phyloP scores from a whole-genome alignment of 2,113 vertebrate species.

The Sylvia atricapilla region DNA sequence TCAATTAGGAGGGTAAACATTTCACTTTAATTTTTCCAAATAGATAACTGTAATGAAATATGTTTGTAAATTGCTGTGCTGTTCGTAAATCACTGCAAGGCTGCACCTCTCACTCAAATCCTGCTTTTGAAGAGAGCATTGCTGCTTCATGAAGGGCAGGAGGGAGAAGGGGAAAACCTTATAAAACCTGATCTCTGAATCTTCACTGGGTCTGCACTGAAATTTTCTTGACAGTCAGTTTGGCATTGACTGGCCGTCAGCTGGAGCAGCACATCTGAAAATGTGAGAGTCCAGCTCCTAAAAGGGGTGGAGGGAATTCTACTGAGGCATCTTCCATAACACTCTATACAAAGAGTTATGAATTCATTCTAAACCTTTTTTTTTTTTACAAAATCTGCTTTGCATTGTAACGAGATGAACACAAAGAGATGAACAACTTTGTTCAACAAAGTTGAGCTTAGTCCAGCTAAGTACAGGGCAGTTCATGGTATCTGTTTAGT shows the following conservation, averaged over 20 bases:
- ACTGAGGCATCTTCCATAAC: not conserved
- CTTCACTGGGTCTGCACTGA: not conserved
- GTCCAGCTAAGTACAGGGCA: not conserved
- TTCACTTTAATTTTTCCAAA: conserved; percentile 36
- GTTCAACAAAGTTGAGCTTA: too few relatives aligned
- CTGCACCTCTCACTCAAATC: not conserved
- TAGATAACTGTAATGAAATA: conserved; percentile 42
- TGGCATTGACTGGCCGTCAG: conserved; percentile 1
- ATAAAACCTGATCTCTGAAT: not conserved
- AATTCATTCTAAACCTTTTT: not conserved
- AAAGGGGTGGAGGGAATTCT: not conserved
- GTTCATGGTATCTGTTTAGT: not conserved
- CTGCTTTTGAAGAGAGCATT: not conserved
- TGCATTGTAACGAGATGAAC: not conserved
- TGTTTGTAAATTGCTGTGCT: conserved; percentile 19
- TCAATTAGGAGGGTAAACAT: conserved; percentile 52
- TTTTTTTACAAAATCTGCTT: not conserved
- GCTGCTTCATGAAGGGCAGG: not conserved
- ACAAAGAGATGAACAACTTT: not conserved
- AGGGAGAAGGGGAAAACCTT: not conserved
- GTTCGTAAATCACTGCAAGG: conserved; percentile 11
- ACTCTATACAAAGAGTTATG: not conserved
- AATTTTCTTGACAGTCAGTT: not conserved
- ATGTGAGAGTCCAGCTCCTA: not conserved
- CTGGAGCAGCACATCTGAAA: not conserved